Evolutionary conservation across 2,113 vertebrate genomes (phyloP), one percentile per base, ranked within the genome.

Genomic region (Amazona vittata): DNA sequence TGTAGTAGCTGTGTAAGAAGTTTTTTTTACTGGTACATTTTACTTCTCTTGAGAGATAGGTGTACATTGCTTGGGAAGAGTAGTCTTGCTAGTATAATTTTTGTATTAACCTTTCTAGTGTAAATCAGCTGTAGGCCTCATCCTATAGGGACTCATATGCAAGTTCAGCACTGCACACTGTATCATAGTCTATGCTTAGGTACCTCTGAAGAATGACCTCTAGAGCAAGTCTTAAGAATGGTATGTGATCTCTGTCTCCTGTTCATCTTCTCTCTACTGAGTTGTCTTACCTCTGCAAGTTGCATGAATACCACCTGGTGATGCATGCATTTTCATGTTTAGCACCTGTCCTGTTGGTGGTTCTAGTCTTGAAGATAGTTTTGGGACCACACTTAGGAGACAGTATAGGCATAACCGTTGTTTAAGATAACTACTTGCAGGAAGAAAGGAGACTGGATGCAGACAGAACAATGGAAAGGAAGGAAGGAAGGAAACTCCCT

Each of bases 1-100:
- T 84, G 49, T 53, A 85, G 93, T 76, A 79, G 31, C 49, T 83
- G 67, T 57, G 53, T 87, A 89, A 94, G 69, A 83, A 83, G 68
- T 71, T 95, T 75, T 91, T 91, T 96, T 94, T 83, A 76, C 78
- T 49, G 83, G 75, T 49, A 60, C 49, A 9, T 93, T 89, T 93
- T 90, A 44, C 67, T 87, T 85, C 78, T 93, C 91, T 79, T 69
- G 49, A 83, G 89, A 33, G 59, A 46, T 24, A 57, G 59, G 26
- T 73, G 2, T 83, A 82, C 78, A 41, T 79, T 93, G 37, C 71
- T 73, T 85, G 37, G 68, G 47, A 95, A 89, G 50, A 91, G 26
- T 18, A 68, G 20, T 69, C 67, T 93, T 87, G 74, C 87, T 94
- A 74, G n/a, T 69, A 41, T 90, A 84, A 85, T 96, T 93, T 83